A percentile compares a stretch with the other conserved stretches of the same genome.
These are phyloP conservation scores for Acanthurus tractus DNA, from an alignment of 2,797 vertebrate species.

Conservation along the genomic window DNA sequence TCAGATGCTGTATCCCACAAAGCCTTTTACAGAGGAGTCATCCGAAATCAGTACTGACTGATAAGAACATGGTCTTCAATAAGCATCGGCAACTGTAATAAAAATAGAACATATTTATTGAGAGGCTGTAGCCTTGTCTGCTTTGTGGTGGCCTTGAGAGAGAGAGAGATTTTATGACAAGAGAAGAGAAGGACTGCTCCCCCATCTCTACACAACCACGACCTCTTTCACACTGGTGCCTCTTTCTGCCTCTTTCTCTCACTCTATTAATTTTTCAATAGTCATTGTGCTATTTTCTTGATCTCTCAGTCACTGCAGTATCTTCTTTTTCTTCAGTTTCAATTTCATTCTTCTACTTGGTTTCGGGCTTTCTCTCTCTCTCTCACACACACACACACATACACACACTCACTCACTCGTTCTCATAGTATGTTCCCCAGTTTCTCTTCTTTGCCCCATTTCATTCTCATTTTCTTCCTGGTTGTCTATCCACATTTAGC, in stretches of 20 bases:
- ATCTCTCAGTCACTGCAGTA: slow-evolving; percentile 1
- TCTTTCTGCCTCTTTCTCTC: not conserved
- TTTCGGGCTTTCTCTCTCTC: slow-evolving; percentile 6
- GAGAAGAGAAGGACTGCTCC: slow-evolving; percentile 53
- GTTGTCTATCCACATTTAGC: slow-evolving; percentile 51
- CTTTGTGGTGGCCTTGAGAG: slow-evolving; percentile 61
- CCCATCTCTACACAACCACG: slow-evolving; percentile 33
- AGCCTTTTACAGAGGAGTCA: slow-evolving; percentile 22
- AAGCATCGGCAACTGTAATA: slow-evolving; percentile 44
- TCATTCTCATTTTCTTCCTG: slow-evolving; percentile 48
- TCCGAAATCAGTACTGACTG: slow-evolving; percentile 12
- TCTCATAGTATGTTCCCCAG: slow-evolving; percentile 18
- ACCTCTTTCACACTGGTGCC: slow-evolving; percentile 26
- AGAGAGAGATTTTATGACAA: slow-evolving; percentile 65
- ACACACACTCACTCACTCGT: slow-evolving; percentile 47
- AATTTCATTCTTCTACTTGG: not conserved
- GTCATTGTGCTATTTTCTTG: slow-evolving; percentile 1
- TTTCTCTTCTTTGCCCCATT: slow-evolving; percentile 47
- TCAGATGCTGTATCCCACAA: not conserved
- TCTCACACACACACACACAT: not conserved
- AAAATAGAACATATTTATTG: slow-evolving; percentile 60
- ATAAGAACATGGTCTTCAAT: slow-evolving; percentile 34
- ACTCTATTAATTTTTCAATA: not conserved
- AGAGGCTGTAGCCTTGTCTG: slow-evolving; percentile 53
- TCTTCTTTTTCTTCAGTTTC: slow-evolving; percentile 21